A percentile compares a stretch with the other conserved stretches of the same genome.
These are phyloP conservation scores for Ailurus styani DNA, from an alignment of 2,113 vertebrate genomes.

Conservation along the genomic window DNA sequence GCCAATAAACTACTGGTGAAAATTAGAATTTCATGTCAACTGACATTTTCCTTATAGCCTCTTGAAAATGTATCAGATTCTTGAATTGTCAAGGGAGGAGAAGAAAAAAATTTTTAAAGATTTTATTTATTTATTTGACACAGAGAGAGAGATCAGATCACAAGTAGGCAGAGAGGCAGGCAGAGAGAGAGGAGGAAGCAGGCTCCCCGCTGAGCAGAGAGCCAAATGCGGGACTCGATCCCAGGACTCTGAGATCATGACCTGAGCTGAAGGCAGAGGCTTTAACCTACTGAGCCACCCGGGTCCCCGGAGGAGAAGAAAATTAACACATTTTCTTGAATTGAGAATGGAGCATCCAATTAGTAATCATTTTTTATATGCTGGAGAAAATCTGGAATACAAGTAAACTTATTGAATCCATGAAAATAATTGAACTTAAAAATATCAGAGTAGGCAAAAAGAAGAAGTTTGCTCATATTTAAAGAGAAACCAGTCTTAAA, in stretches of 20 bases:
- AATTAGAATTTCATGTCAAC: not conserved
- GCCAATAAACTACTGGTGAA: not conserved
- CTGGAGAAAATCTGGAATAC: not conserved
- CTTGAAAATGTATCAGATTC: not conserved
- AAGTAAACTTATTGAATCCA: not conserved
- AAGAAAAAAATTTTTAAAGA: no score
- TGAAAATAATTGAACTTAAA: not conserved
- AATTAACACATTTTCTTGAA: not conserved
- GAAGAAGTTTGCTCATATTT: not conserved
- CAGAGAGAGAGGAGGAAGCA: no score
- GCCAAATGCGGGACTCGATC: no score
- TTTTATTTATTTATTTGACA: no score
- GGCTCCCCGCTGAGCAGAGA: no score
- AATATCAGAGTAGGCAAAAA: not conserved
- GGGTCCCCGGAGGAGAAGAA: no score
- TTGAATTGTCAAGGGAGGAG: not conserved
- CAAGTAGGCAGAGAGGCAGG: no score
- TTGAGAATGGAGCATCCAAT: not conserved
- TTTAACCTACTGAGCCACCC: no score
- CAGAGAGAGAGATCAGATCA: no score
- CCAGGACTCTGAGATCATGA: no score
- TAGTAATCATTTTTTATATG: not conserved
- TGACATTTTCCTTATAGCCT: not conserved
- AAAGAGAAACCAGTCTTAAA: not conserved
- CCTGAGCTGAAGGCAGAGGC: no score